A percentile compares a stretch with the other conserved stretches of the same genome.
These are phyloP conservation scores for Bembecia ichneumoniformis DNA, from an alignment of 2,888 invertebrate genomes.

Conservation along the genomic window DNA sequence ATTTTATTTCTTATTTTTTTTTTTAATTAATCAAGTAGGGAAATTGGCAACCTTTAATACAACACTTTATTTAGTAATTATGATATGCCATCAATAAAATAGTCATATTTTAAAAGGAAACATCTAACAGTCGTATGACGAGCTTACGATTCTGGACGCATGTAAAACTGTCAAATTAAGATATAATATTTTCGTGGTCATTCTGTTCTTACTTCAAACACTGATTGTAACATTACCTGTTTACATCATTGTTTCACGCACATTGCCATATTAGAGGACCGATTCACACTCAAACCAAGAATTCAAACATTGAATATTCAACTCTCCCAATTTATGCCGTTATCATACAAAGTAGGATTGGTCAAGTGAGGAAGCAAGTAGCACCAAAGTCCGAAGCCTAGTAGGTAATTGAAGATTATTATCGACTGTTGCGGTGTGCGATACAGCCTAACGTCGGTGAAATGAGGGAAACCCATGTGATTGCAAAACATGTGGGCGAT, in stretches of 20 bases:
- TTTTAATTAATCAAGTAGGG: too few species aligned
- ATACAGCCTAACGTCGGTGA: slow-evolving; percentile 70
- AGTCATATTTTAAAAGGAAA: too few species aligned
- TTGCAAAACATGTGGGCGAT: slow-evolving; percentile 96
- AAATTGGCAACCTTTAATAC: too few species aligned
- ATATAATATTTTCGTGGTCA: too few species aligned
- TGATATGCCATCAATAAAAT: too few species aligned
- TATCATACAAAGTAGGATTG: slow-evolving; percentile 75
- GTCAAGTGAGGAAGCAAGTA: slow-evolving; percentile 83
- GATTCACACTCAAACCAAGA: not conserved
- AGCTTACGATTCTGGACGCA: too few species aligned
- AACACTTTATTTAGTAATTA: too few species aligned
- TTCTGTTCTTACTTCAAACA: too few species aligned
- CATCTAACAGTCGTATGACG: too few species aligned
- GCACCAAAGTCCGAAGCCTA: slow-evolving; percentile 86
- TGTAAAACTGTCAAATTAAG: too few species aligned
- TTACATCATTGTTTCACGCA: not conserved
- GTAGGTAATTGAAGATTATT: slow-evolving; percentile 77
- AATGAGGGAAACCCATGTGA: slow-evolving; percentile 95
- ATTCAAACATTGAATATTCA: not conserved
- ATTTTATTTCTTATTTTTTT: too few species aligned
- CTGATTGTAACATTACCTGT: not conserved
- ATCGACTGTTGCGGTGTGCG: slow-evolving; percentile 69
- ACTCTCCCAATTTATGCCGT: slow-evolving; percentile 71
- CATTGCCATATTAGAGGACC: not conserved